Evolutionary conservation across 2,113 vertebrate species (phyloP).

Genomic region (Dasyurus viverrinus): DNA sequence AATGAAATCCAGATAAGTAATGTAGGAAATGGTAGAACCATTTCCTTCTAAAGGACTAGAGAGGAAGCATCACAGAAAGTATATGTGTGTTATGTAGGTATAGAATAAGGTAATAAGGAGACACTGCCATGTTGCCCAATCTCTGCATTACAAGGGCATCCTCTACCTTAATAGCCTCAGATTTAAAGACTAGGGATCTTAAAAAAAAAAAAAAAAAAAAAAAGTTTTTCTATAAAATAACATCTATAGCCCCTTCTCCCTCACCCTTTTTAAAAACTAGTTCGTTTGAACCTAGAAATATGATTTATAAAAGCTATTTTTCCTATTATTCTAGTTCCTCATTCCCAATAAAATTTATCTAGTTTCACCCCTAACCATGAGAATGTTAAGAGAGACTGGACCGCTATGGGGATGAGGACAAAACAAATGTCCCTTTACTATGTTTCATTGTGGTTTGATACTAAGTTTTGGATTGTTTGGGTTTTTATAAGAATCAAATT

Average conservation of each 20-base stretch:
- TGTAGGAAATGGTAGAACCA: neutral
- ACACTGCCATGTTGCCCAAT: neutral
- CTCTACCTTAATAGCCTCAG: neutral
- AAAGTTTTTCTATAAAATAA: neutral
- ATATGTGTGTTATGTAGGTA: neutral
- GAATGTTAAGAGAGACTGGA: neutral
- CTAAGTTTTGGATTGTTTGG: neutral
- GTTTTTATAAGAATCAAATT: conserved; percentile 13
- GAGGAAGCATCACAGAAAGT: neutral
- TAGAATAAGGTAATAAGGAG: neutral
- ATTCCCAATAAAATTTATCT: neutral
- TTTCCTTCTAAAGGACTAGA: neutral
- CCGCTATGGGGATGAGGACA: neutral
- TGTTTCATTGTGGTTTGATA: conserved; percentile 39
- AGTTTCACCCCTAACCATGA: neutral
- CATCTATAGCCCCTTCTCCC: neutral
- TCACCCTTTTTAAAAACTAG: neutral
- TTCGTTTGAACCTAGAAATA: neutral
- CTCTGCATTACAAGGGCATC: neutral
- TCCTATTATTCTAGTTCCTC: neutral
- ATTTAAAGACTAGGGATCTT: neutral
- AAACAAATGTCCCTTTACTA: conserved; percentile 31
- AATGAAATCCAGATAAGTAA: neutral
- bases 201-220: neutral
- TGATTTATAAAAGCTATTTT: conserved; percentile 40